Evolutionary conservation across 2,797 vertebrate species (phyloP), one percentile per base, ranked within the genome.

Genomic region (Ctenochaetus hawaiiensis): DNA sequence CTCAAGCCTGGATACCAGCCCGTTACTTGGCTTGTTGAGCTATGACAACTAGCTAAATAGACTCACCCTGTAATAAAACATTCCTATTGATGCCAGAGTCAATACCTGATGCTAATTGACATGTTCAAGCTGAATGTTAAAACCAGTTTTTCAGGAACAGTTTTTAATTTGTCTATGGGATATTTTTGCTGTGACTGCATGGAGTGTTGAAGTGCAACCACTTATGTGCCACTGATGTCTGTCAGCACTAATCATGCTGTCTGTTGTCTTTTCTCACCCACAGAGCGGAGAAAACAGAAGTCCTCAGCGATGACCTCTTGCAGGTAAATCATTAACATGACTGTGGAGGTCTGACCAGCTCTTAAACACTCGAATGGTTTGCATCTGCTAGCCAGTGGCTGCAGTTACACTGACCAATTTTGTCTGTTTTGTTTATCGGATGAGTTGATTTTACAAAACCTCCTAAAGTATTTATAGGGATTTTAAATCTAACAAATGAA

Each of bases 251-350:
- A 94, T 79, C 74, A 5, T 48, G 2, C 72, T 84, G 79, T 83
- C 48, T 86, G 73, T 82, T 92, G 67, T 86, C 76, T 82, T 89
- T 87, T 93, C 81, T 94, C 79, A 81, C 79, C 89, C 82, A 83
- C 94, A 99, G 98, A 95, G 98, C 98, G 20, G 98, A 99, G 96
- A 99, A 98, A 92, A 99, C 98, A 0, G 98, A 99, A 94, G 98
- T 99, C 48, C 97, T 99, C 88, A 99, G 96, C 68, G 98, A 99
- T 94, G 98, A 99, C 95, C 96, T 99, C 74, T 80, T 99, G 76
- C 97, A 98, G 97, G 98, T 99, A 96, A 95, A 74, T 91, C 78
- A 93, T 92, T 89, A 49, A 90, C 71, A 22, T 63, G 75, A 45
- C 75, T 45, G 34, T 2, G 8, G 57, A 51, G 26, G 30, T 74